Evolutionary conservation across 2,888 invertebrate genomes (phyloP).

Genomic region (Panzeria rudis): DNA sequence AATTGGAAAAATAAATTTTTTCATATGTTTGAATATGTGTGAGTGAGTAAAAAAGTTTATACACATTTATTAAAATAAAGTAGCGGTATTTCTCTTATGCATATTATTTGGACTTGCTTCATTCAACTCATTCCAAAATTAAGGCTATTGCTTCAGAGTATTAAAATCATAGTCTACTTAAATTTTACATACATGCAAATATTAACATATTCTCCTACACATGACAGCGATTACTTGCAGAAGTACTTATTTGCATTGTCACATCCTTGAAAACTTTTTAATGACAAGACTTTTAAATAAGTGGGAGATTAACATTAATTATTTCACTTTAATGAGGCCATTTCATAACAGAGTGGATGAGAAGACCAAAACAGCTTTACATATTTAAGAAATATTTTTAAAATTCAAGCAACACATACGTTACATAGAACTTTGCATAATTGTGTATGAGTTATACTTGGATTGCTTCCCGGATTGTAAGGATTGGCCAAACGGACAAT

Average conservation of each 20-base stretch:
- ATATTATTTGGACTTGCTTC: constrained; percentile 45
- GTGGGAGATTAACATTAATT: constrained; percentile 40
- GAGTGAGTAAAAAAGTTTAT: neutral
- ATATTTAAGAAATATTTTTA: neutral
- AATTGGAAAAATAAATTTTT: neutral
- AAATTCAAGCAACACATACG: neutral
- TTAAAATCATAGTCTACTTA: neutral
- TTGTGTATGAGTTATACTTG: too few species aligned
- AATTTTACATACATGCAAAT: neutral
- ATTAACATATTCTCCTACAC: neutral
- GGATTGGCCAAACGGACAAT: too few species aligned
- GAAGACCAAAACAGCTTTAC: neutral
- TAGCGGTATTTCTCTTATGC: neutral
- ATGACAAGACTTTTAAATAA: constrained; percentile 31
- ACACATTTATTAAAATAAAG: neutral
- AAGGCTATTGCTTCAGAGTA: neutral
- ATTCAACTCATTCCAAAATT: constrained; percentile 51
- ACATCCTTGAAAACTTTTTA: constrained; percentile 34
- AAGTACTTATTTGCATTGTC: constrained; percentile 8
- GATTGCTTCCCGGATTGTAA: too few species aligned
- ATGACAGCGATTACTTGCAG: neutral
- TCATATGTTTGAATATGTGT: neutral
- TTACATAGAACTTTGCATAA: too few species aligned
- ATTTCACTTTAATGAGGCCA: constrained; percentile 6
- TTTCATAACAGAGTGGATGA: neutral